Conservation (phyloP, 2,797 vertebrate species). For the Poecilia gillii region DNA sequence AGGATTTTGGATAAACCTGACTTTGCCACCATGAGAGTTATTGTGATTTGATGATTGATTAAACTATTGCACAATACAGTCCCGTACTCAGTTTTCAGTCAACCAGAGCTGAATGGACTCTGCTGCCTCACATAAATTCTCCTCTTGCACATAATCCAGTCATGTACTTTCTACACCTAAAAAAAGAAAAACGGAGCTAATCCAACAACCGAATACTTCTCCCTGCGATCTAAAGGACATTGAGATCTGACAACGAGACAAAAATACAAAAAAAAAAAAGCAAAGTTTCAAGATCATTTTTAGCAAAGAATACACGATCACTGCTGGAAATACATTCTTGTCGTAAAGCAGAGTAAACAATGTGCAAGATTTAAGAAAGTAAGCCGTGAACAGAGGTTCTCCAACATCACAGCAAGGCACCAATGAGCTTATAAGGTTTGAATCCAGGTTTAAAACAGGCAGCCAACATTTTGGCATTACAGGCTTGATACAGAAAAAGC, state of each 20-base stretch:
- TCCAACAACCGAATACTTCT: not conserved
- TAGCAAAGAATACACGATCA: not conserved
- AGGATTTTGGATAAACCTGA: conserved; percentile 35
- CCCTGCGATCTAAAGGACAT: not conserved
- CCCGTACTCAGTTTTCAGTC: conserved; percentile 21
- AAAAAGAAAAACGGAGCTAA: not conserved
- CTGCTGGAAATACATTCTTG: conserved; percentile 11
- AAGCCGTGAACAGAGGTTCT: not conserved
- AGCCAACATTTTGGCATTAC: not conserved
- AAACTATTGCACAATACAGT: conserved; percentile 28
- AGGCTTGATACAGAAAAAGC: not conserved
- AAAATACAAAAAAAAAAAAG: not conserved
- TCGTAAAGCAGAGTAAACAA: conserved; percentile 2
- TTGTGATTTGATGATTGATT: conserved; percentile 59
- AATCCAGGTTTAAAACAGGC: conserved; percentile 8
- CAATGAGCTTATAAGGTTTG: conserved; percentile 8
- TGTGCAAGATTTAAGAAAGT: not conserved
- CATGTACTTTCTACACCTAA: not conserved
- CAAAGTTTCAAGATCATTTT: not conserved
- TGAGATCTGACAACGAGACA: not conserved
- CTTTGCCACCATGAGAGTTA: conserved; percentile 8
- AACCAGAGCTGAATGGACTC: not conserved
- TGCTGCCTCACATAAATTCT: not conserved
- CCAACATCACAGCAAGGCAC: conserved; percentile 2
- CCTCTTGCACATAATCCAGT: not conserved